Conservation (phyloP, 2,888 invertebrate species). For the Tipula confusa region DNA sequence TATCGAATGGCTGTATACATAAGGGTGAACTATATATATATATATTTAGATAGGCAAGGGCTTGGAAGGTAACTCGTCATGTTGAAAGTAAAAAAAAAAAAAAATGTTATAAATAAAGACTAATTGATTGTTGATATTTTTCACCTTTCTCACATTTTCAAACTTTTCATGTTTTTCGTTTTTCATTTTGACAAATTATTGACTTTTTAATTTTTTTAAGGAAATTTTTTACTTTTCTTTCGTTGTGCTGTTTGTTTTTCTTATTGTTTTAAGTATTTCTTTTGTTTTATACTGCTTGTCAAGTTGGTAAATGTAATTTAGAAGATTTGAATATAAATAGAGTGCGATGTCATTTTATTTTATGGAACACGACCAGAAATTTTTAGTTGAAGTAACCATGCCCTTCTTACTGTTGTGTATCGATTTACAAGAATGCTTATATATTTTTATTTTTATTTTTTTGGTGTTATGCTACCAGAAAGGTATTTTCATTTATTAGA, state of each 20-base stretch:
- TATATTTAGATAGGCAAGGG: too few species aligned
- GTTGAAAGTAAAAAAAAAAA: neutral
- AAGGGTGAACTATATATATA: too few species aligned
- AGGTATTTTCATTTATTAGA: neutral
- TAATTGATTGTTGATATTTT: constrained; percentile 12
- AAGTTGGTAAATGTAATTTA: neutral
- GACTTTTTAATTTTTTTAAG: neutral
- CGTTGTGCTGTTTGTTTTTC: neutral
- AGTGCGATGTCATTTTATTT: neutral
- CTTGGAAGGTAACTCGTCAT: neutral
- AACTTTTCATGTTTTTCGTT: neutral
- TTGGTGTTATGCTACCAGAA: neutral
- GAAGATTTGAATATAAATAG: neutral
- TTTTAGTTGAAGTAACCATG: neutral
- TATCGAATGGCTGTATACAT: neutral
- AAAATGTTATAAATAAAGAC: neutral
- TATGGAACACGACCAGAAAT: neutral
- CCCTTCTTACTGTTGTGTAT: neutral
- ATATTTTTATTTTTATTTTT: too few species aligned
- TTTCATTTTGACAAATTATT: constrained; percentile 7
- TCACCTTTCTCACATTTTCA: neutral
- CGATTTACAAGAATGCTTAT: neutral
- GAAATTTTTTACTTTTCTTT: neutral
- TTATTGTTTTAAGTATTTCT: neutral
- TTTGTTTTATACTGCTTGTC: constrained; percentile 3